Conservation (phyloP, 37 sponge, comb jelly and placozoan genomes). For the Eunapius fragilis region DNA sequence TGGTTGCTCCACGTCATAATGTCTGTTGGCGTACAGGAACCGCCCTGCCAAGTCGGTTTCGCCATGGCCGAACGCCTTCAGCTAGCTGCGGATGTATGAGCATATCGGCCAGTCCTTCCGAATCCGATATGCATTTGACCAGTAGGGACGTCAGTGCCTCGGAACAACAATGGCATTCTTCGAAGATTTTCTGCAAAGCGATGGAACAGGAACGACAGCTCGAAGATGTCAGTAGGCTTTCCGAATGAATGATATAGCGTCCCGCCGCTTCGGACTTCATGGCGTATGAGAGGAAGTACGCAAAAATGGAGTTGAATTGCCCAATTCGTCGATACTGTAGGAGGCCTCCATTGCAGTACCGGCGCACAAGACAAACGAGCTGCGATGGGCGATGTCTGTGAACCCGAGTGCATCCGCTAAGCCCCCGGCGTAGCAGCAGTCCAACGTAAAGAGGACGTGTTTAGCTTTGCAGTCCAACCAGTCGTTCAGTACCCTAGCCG, state of each 20-base stretch:
- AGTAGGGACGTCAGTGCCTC: constrained; percentile 41
- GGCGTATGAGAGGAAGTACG: constrained; percentile 35
- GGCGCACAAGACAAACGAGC: constrained; percentile 12
- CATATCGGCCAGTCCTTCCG: background rate
- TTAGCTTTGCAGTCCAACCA: constrained; percentile 31
- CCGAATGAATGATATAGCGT: no score
- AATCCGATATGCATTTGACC: background rate
- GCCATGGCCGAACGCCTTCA: background rate
- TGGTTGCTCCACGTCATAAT: background rate
- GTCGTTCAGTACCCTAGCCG: constrained; percentile 8
- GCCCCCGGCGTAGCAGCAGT: constrained; percentile 43
- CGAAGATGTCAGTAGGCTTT: no score
- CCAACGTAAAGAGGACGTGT: constrained; percentile 39
- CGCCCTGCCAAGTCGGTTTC: background rate
- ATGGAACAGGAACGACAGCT: background rate
- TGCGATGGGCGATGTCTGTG: background rate
- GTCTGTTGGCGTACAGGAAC: background rate
- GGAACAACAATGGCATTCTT: background rate
- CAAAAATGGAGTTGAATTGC: constrained; percentile 48
- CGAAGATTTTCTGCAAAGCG: constrained; percentile 12
- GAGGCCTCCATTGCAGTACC: constrained; percentile 20
- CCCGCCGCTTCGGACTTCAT: background rate
- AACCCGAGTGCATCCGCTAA: constrained; percentile 24
- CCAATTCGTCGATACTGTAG: constrained; percentile 14
- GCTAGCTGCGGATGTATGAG: background rate